Evolutionary conservation across 2,888 invertebrate species (phyloP), one percentile per base, ranked within the genome.

Genomic region (Lypha dubia): DNA sequence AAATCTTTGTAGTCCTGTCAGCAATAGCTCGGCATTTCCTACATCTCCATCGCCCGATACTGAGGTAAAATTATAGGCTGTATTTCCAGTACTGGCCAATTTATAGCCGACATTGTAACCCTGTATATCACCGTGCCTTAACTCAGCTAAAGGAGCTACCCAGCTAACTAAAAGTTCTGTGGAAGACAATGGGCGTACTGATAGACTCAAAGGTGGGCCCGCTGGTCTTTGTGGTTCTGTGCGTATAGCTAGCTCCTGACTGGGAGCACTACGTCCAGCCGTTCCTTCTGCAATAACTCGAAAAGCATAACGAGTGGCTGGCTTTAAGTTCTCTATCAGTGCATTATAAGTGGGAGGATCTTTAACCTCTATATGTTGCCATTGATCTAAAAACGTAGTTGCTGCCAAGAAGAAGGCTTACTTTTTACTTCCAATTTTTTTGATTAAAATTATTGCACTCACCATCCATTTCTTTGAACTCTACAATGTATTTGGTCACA

Each of bases 251-350:
- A 95, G 90, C 87, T 95, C 95, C 44, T 94, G 93, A 84, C 95
- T 95, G 0, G 95, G 95, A 1, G 93, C 92, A 89, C 96, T 95
- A 88, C 94, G 94, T 0, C 96, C 96, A 0, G 95, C 95, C 6
- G 95, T 94, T 6, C 96, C 96, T 90, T 95, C 95, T 0, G 96
- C 96, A 71, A 95, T 93, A 5, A 96, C 94, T 35, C 96, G 93
- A 87, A 96, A 94, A 9, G 94, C 93, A 89, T 96, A 96, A 83
- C 93, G 93, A 0, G 95, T 95, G 0, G 95, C 95, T 7, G 95
- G 95, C 89, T 95, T 95, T 3, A 95, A 91, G 88, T 95, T 95
- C 89, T 95, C 95, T 81, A 95, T 94, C 9, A 95, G 89, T 0
- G 95, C 94, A 17, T 94, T 94, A 87, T 94, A 94, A 15, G 93